Evolutionary conservation across 2,113 vertebrate species (phyloP), one percentile per base, ranked within the genome.

Genomic region (Eonycteris spelaea): DNA sequence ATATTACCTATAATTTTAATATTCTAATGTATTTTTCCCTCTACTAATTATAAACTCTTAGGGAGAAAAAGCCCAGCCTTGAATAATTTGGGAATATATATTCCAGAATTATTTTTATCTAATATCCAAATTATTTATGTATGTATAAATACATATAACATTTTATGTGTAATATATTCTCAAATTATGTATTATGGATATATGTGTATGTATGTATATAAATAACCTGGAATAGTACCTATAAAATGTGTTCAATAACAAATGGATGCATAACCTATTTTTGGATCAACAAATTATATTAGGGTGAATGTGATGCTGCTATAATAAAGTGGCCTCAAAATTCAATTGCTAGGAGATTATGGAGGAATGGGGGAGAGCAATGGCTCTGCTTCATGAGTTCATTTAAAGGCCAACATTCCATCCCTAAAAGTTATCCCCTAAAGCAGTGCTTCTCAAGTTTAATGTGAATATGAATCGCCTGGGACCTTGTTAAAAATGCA

Each of bases 401-500:
- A n/a, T 68, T 77, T 11, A 43, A 12, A 30, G 55, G 38, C 30
- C 85, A 88, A 18, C 48, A 83, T 83, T 71, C 18, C 24, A 51
- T 40, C 73, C 38, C 19, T 51, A 33, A 55, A 86, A 57, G 61
- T 86, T 63, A 55, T 51, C 15, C 7, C 5, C 65, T 77, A 38
- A 19, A 35, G 45, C 9, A 63, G 57, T 6, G 2, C 40, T 61
- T 87, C 61, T 93, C 22, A 40, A 83, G 30, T 82, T 93, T 68
- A 94, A 61, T 35, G 26, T 53, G 11, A 73, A 83, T 24, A 1
- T 51, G 30, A 79, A 91, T 88, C 77, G 88, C 57, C 65, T 28
- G 51, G 67, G n/a, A 92, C 43, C 19, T 84, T 61, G 53, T 90
- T 80, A 48, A 95, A 95, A 89, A 73, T 87, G 38, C 45, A 57